phyloP scores from a whole-genome alignment of 2,113 vertebrate species.

The Empidonax alnorum region DNA sequence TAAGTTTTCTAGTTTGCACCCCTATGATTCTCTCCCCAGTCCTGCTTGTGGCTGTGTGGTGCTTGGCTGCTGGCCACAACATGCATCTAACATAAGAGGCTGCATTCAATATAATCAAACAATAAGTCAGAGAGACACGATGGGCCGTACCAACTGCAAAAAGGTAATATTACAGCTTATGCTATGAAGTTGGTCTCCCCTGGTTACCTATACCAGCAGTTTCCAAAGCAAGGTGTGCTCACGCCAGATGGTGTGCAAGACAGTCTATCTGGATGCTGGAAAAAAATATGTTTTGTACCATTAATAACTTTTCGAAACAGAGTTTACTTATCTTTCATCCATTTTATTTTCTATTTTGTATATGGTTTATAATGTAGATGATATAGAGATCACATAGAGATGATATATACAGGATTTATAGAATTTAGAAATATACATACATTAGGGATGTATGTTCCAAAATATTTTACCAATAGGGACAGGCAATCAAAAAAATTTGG shows the following conservation, averaged over 20 bases:
- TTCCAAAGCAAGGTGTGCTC: neutral
- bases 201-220: neutral
- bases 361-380: neutral
- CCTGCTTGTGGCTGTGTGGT: neutral
- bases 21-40: neutral
- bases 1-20: neutral
- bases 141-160: neutral
- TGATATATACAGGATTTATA: neutral
- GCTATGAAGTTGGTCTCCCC: neutral
- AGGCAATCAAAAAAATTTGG: neutral
- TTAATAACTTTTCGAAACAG: neutral
- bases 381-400: neutral
- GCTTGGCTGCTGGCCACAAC: neutral
- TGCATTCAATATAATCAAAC: neutral
- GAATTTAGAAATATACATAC: neutral
- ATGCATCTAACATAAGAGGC: neutral
- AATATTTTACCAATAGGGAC: neutral
- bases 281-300: neutral
- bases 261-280: neutral
- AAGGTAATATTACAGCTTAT: neutral
- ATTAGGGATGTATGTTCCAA: neutral
- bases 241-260: neutral
- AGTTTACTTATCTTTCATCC: neutral
- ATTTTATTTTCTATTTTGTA: neutral
- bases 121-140: neutral